Evolutionary conservation across 2,888 invertebrate species (phyloP), one percentile per base, ranked within the genome.

Genomic region (Leptodirus hochenwartii): DNA sequence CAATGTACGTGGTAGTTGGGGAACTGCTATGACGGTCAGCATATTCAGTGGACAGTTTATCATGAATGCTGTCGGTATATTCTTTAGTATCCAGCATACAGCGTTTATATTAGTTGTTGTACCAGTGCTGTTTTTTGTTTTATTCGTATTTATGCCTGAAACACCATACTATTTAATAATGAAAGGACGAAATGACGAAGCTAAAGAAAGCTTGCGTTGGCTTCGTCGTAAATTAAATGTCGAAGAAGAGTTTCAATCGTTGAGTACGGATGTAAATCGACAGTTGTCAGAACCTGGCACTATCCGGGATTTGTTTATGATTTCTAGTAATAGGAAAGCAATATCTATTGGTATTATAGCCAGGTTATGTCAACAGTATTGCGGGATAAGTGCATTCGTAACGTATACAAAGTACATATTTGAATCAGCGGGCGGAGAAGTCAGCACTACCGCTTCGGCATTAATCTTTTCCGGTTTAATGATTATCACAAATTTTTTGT

Each of bases 331-430:
- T 31, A 38, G 48, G 25, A 43, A 39, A 26, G 49, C 50, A 8
- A 34, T 47, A 13, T 20, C 44, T 4, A 37, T 47, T 2, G 40
- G 42, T 28, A 34, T 44, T 11, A 35, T 41, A 4, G 22, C 43
- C 3, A 39, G 50, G 28, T 34, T 42, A 15, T 39, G 43, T n/a
- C 50, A 50, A 31, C 49, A 50, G 33, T 45, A 44, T 26, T 43
- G 42, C 17, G 51, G 51, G 5, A 35, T 41, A 2, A 38, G 46
- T 1, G 47, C 48, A 2, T 43, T 49, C 25, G 39, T 40, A 4
- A 32, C 44, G 13, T 49, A 51, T 30, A 37, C 44, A 3, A 49
- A 50, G 28, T 39, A 41, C 17, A 46, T 54, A 27, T 54, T 54
- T 31, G 39, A 43, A 23, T 42, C 47, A 41, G 44, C 50, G 8